Evolutionary conservation across 2,113 vertebrate genomes (phyloP).

Genomic region (Gadus chalcogrammus): DNA sequence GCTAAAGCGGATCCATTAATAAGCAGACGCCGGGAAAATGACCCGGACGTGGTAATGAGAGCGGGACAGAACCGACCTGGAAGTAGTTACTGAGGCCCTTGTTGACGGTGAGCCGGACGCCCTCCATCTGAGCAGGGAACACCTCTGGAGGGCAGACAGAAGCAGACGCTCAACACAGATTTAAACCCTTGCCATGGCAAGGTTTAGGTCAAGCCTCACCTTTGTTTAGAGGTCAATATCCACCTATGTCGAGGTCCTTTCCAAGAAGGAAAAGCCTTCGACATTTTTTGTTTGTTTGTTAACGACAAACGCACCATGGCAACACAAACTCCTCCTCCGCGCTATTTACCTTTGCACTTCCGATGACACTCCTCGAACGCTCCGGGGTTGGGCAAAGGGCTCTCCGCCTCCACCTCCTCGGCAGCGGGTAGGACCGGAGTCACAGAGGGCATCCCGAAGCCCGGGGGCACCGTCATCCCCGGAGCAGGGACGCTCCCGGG

Average conservation of each 20-base stretch:
- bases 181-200: too few species aligned
- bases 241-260: too few species aligned
- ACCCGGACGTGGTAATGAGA: too few species aligned
- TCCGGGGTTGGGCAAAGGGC: constrained; percentile 77
- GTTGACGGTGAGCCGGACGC: constrained; percentile 83
- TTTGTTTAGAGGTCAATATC: too few species aligned
- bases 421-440: constrained; percentile 50
- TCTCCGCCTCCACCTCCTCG: constrained; percentile 49
- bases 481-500: constrained; percentile 29
- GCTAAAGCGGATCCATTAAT: too few species aligned
- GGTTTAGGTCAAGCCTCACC: too few species aligned
- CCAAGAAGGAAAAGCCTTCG: too few species aligned
- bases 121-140: constrained; percentile 87
- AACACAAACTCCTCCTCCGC: too few species aligned
- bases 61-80: constrained; percentile 72
- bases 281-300: too few species aligned
- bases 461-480: constrained; percentile 68
- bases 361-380: constrained; percentile 87
- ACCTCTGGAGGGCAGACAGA: constrained; percentile 68
- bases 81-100: constrained; percentile 89
- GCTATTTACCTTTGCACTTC: constrained; percentile 82
- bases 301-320: neutral
- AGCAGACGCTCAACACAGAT: neutral
- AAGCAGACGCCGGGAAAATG: too few species aligned
- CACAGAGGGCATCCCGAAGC: constrained; percentile 73